Conservation (phyloP, 2,888 invertebrate genomes). For the Nephrotoma appendiculata region DNA sequence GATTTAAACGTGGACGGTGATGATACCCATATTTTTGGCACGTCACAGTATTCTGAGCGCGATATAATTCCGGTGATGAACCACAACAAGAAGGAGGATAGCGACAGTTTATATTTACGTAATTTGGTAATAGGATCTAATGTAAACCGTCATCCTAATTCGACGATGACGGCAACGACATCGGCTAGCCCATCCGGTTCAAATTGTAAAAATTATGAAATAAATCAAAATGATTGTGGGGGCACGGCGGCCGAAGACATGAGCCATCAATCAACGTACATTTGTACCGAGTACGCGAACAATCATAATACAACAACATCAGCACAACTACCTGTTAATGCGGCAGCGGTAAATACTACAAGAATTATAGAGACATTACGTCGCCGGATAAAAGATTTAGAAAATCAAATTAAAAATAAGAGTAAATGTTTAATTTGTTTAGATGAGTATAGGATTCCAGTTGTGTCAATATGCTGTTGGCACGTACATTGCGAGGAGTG, state of each 20-base stretch:
- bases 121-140: constrained; percentile 21
- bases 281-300: not conserved
- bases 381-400: constrained; percentile 42
- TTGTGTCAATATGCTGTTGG: constrained; percentile 92
- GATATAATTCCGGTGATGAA: constrained; percentile 41
- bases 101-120: constrained; percentile 26
- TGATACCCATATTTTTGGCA: constrained; percentile 68
- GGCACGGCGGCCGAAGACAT: not conserved
- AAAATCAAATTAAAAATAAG: constrained; percentile 44
- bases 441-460: constrained; percentile 70
- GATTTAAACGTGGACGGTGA: constrained; percentile 77
- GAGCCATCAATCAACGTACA: not conserved
- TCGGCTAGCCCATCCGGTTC: not conserved
- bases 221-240: not conserved
- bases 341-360: not conserved
- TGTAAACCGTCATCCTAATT: not conserved
- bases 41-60: constrained; percentile 69
- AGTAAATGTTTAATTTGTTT: constrained; percentile 83
- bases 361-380: constrained; percentile 50
- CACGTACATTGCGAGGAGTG: constrained; percentile 87
- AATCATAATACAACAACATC: not conserved
- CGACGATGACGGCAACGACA: not conserved
- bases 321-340: not conserved
- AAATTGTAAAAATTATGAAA: constrained; percentile 8
- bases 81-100: constrained; percentile 26